Evolutionary conservation across 1,140 invertebrate genomes (phyloP).

Genomic region (Calephelis nemesis): DNA sequence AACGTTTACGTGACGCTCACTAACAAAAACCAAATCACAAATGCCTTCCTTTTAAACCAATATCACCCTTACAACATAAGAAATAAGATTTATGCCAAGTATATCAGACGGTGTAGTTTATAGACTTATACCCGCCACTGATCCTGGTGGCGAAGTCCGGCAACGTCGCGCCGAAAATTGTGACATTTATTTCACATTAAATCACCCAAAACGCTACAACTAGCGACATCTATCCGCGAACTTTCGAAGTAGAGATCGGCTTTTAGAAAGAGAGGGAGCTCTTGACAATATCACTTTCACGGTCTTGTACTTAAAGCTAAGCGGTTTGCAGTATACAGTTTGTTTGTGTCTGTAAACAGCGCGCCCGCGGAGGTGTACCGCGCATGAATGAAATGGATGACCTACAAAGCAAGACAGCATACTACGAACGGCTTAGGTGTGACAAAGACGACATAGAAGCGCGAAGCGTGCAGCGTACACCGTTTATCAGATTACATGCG

Average conservation of each 20-base stretch:
- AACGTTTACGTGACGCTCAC: constrained; percentile 74
- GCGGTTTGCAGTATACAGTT: constrained; percentile 78
- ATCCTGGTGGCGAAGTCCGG: constrained; percentile 69
- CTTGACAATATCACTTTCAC: constrained; percentile 78
- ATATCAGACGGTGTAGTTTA: constrained; percentile 47
- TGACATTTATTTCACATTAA: constrained; percentile 63
- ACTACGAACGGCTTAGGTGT: constrained; percentile 29
- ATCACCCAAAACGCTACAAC: constrained; percentile 46
- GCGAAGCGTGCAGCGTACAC: constrained; percentile 75
- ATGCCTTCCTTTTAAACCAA: constrained; percentile 42
- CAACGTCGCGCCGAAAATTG: constrained; percentile 74
- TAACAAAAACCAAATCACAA: constrained; percentile 52
- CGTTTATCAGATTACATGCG: constrained; percentile 80
- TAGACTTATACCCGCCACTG: constrained; percentile 59
- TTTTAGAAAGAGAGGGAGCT: constrained; percentile 64
- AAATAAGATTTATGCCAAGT: constrained; percentile 36
- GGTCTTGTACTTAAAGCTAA: constrained; percentile 77
- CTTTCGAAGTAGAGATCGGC: constrained; percentile 50
- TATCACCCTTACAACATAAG: constrained; percentile 43
- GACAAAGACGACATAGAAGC: constrained; percentile 53
- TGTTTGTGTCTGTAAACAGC: constrained; percentile 80
- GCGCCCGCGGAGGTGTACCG: constrained; percentile 73
- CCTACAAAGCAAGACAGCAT: constrained; percentile 52
- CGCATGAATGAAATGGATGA: constrained; percentile 79
- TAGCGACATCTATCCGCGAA: constrained; percentile 67